phyloP scores from a whole-genome alignment of 2,888 invertebrate species.

The Fragum fragum region DNA sequence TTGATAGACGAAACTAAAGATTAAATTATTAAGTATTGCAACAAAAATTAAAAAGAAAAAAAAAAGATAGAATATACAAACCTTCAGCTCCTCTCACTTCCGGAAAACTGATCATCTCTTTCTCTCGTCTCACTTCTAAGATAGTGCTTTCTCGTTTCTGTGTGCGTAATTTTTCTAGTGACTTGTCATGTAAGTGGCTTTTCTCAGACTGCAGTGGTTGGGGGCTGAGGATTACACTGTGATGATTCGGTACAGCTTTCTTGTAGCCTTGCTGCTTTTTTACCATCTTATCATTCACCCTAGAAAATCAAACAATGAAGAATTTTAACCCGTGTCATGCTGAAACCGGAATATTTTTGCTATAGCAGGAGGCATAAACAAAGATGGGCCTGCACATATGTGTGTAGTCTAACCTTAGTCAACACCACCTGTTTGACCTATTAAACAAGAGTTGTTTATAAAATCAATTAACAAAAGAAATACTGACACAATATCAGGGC shows the following conservation, averaged over 20 bases:
- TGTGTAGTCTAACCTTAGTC: too few species aligned
- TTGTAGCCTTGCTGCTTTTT: constrained; percentile 77
- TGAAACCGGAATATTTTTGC: too few species aligned
- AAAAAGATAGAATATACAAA: background rate
- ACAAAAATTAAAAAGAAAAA: background rate
- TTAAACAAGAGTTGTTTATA: too few species aligned
- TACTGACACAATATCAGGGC: too few species aligned
- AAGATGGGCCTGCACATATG: too few species aligned
- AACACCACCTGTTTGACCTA: too few species aligned
- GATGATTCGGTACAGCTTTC: constrained; percentile 74
- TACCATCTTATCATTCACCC: constrained; percentile 77
- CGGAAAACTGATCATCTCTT: constrained; percentile 77
- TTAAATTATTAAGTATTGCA: too few species aligned
- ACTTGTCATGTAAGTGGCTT: constrained; percentile 80
- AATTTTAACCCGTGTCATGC: background rate
- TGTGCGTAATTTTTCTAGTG: constrained; percentile 67
- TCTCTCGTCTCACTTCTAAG: constrained; percentile 66
- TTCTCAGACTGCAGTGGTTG: constrained; percentile 82
- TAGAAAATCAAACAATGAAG: constrained; percentile 37
- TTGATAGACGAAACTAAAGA: too few species aligned
- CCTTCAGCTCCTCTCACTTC: constrained; percentile 82
- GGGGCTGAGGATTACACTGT: constrained; percentile 79
- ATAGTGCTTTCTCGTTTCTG: constrained; percentile 64
- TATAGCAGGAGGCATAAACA: too few species aligned
- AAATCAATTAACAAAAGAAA: too few species aligned